Evolutionary conservation across 1,140 invertebrate species (phyloP).

Genomic region (Choristoneura fumiferana): DNA sequence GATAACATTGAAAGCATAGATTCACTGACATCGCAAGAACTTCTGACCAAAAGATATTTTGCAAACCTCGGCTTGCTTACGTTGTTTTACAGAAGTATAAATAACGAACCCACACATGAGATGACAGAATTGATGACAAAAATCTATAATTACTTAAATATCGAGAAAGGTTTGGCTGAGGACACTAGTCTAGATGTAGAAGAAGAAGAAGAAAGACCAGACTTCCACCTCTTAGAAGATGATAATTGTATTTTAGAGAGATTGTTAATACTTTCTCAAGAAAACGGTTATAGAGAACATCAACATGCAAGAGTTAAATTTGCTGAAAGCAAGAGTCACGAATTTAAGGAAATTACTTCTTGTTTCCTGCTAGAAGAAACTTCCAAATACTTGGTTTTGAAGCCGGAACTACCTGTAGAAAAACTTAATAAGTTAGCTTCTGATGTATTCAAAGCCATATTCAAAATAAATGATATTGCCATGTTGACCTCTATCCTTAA

Average conservation of each 20-base stretch:
- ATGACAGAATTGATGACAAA: constrained; percentile 46
- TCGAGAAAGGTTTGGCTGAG: neutral
- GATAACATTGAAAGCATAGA: constrained; percentile 36
- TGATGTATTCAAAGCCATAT: constrained; percentile 80
- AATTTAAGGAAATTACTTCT: constrained; percentile 58
- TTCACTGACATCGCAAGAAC: constrained; percentile 34
- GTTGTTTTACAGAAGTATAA: constrained; percentile 53
- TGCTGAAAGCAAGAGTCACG: constrained; percentile 44
- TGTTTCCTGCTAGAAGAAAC: constrained; percentile 79
- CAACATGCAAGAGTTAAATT: constrained; percentile 62
- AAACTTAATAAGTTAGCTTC: constrained; percentile 75
- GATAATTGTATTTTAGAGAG: constrained; percentile 68
- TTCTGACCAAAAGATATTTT: constrained; percentile 56
- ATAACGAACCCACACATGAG: constrained; percentile 43
- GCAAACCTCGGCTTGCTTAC: constrained; percentile 49
- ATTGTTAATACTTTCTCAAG: constrained; percentile 60
- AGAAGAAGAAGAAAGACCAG: constrained; percentile 23
- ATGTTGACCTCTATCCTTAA: constrained; percentile 76
- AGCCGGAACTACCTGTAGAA: constrained; percentile 57
- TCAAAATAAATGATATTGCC: constrained; percentile 76
- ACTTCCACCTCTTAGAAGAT: constrained; percentile 60
- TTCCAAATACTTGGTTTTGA: constrained; percentile 53
- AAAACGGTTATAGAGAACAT: constrained; percentile 60
- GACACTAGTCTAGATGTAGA: constrained; percentile 18
- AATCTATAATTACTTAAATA: constrained; percentile 33